Evolutionary conservation across 2,888 invertebrate genomes (phyloP).

Genomic region (Hypena proboscidalis): DNA sequence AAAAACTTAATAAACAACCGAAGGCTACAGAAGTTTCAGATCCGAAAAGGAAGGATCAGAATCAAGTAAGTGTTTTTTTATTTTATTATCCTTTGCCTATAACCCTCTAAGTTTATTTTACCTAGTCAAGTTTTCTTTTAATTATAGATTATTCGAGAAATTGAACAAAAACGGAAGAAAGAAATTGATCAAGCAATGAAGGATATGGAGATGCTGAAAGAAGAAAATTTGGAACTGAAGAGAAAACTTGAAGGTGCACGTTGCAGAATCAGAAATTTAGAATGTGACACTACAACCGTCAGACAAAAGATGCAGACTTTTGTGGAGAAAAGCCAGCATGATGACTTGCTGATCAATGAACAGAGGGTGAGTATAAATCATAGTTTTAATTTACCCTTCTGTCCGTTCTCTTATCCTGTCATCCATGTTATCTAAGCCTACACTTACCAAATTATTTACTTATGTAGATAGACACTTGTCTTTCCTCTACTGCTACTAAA

Average conservation of each 20-base stretch:
- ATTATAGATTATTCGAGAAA: constrained; percentile 73
- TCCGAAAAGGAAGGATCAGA: constrained; percentile 64
- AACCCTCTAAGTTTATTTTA: too few species aligned
- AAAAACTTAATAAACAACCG: constrained; percentile 82
- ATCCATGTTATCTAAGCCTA: too few species aligned
- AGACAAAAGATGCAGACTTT: constrained; percentile 86
- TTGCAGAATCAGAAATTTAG: constrained; percentile 88
- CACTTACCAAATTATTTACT: too few species aligned
- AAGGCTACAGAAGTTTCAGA: constrained; percentile 51
- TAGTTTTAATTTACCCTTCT: too few species aligned
- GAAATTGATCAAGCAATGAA: constrained; percentile 86
- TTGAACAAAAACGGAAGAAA: constrained; percentile 83
- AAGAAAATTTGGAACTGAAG: constrained; percentile 85
- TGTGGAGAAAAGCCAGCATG: constrained; percentile 87
- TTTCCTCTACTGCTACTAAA: too few species aligned
- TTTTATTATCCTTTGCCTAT: not conserved
- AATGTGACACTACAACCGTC: constrained; percentile 85
- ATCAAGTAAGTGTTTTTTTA: constrained; percentile 50
- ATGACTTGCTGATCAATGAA: constrained; percentile 86
- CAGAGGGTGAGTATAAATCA: constrained; percentile 78
- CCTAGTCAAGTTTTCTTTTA: too few species aligned
- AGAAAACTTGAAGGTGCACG: constrained; percentile 88
- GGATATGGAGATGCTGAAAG: constrained; percentile 83
- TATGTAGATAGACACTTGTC: too few species aligned
- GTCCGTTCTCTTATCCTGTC: too few species aligned